Percentiles rank a stretch among this genome's conserved stretches.
These are phyloP conservation scores for Drosophila eugracilis DNA, from an alignment of 1,140 invertebrate genomes.

Conservation along the genomic window DNA sequence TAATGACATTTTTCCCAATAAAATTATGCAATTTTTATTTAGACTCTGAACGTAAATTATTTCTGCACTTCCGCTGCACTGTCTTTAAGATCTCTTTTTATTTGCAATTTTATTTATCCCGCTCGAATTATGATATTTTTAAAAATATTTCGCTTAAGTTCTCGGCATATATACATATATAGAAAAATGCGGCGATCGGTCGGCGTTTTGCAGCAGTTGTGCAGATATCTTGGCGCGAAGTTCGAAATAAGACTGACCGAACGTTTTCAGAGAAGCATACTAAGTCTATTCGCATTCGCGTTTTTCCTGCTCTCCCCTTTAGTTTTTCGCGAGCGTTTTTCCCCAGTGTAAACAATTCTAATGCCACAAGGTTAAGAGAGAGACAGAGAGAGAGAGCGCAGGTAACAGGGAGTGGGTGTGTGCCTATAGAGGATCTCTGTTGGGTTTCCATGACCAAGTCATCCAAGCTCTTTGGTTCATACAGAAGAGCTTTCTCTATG, in stretches of 20 bases:
- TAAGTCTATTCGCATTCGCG: constrained; percentile 33
- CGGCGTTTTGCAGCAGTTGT: constrained; percentile 24
- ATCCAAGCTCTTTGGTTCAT: not conserved
- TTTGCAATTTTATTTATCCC: constrained; percentile 11
- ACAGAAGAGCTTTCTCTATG: constrained; percentile 14
- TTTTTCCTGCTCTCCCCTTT: constrained; percentile 6
- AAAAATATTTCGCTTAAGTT: constrained; percentile 45
- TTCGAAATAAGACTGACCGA: constrained; percentile 64
- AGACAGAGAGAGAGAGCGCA: constrained; percentile 21
- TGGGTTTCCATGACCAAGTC: not conserved
- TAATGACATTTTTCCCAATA: constrained; percentile 38
- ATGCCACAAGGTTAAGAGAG: constrained; percentile 10
- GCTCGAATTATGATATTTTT: constrained; percentile 29
- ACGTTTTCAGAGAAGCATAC: constrained; percentile 24
- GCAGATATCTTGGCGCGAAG: constrained; percentile 50
- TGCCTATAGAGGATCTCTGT: not conserved
- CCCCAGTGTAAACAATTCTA: constrained; percentile 35
- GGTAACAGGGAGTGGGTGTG: constrained; percentile 6
- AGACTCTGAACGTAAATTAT: constrained; percentile 20
- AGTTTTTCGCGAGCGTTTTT: constrained; percentile 22
- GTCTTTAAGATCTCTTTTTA: constrained; percentile 3
- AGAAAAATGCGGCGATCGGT: constrained; percentile 20
- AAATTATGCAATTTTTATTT: constrained; percentile 64
- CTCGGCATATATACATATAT: constrained; percentile 16
- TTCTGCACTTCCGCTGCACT: constrained; percentile 43